Evolutionary conservation across 2,797 vertebrate genomes (phyloP).

Genomic region (Parauchenoglanis ngamensis): DNA sequence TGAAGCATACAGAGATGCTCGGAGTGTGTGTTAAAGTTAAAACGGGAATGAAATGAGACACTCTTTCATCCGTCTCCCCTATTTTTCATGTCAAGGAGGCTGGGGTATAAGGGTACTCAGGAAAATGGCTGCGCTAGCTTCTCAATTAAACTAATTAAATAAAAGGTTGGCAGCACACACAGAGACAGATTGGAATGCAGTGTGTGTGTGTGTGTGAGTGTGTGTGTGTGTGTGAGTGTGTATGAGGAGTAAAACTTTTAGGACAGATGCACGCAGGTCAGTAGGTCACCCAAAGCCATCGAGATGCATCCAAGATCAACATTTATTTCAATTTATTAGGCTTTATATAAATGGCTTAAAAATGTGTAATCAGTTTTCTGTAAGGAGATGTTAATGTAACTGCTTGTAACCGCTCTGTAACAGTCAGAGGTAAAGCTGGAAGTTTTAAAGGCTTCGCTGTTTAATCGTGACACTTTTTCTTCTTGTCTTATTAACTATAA

Average conservation of each 20-base stretch:
- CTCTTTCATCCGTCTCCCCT: constrained; percentile 28
- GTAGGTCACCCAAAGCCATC: background rate
- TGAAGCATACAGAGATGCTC: background rate
- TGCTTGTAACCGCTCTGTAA: background rate
- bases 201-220: constrained; percentile 22
- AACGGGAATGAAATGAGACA: constrained; percentile 1
- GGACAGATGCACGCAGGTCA: background rate
- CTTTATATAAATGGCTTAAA: background rate
- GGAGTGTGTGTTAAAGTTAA: constrained; percentile 19
- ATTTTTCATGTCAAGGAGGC: constrained; percentile 63
- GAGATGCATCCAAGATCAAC: background rate
- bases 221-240: constrained; percentile 31
- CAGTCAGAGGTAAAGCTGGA: too few species aligned
- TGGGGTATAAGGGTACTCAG: constrained; percentile 73
- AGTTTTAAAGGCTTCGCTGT: too few species aligned
- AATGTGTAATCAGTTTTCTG: background rate
- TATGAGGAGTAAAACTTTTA: background rate
- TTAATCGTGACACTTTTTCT: too few species aligned
- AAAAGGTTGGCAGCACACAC: constrained; percentile 60
- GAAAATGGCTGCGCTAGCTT: constrained; percentile 73
- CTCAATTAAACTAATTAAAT: constrained; percentile 78
- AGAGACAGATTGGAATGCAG: constrained; percentile 55
- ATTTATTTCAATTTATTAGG: background rate
- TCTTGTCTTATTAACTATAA: too few species aligned
- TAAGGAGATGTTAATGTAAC: background rate